These are phyloP conservation scores for Scaptomyza polygonia DNA, from an alignment of 2,888 invertebrate species.

Conservation along the genomic window DNA sequence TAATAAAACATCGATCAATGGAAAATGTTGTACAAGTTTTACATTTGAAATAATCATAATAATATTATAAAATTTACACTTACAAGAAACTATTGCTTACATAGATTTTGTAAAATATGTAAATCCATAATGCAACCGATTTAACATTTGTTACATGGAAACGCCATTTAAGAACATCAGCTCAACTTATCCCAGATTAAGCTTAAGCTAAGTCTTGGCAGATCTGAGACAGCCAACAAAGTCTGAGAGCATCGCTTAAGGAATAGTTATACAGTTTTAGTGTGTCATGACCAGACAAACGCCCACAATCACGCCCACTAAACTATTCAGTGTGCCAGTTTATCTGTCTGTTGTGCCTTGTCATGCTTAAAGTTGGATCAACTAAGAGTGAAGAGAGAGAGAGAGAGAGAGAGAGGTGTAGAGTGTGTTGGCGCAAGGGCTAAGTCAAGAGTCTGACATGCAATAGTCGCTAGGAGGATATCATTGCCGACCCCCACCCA, in stretches of 20 bases:
- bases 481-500: constrained; percentile 9
- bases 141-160: not conserved
- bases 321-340: constrained; percentile 25
- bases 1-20: no score
- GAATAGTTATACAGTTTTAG: constrained; percentile 48
- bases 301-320: constrained; percentile 12
- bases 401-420: not conserved
- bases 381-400: no score
- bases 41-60: no score
- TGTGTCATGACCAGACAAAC: constrained; percentile 32
- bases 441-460: constrained; percentile 44
- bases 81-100: no score
- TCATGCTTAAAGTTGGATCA: constrained; percentile 26
- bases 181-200: constrained; percentile 13
- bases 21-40: no score
- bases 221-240: constrained; percentile 8
- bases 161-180: constrained; percentile 9
- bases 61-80: no score
- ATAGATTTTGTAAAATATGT: not conserved
- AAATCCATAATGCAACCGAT: not conserved
- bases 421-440: not conserved
- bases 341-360: constrained; percentile 34
- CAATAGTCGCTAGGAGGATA: constrained; percentile 37
- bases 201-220: constrained; percentile 12
- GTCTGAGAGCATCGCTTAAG: constrained; percentile 29